Conservation (phyloP, 2,797 vertebrate species). For the Rhabdophis nuchalis region DNA sequence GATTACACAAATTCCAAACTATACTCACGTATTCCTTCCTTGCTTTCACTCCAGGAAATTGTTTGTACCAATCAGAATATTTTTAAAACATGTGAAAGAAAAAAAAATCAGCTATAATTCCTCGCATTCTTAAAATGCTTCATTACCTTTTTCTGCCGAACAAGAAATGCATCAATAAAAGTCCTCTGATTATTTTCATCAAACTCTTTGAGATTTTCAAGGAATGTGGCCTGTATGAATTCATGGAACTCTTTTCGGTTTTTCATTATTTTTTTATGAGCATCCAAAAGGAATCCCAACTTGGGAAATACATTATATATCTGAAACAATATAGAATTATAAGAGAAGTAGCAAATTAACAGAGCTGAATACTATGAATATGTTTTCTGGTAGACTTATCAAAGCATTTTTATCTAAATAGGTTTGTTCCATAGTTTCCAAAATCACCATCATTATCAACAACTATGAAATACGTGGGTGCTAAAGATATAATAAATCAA, state of each 20-base stretch:
- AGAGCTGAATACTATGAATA: background rate
- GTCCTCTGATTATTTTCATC: constrained; percentile 11
- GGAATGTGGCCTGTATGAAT: background rate
- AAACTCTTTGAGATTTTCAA: background rate
- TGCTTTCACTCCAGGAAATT: background rate
- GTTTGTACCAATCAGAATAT: background rate
- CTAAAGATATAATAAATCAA: background rate
- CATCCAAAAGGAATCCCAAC: background rate
- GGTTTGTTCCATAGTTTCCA: background rate
- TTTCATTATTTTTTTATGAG: background rate
- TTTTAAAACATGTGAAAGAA: background rate
- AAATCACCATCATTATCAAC: background rate
- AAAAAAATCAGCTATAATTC: background rate
- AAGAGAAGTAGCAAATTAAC: background rate
- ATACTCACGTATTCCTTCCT: background rate
- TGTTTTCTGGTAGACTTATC: background rate
- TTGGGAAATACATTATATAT: constrained; percentile 1
- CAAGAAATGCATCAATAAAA: constrained; percentile 10
- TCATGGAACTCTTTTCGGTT: background rate
- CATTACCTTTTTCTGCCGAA: constrained; percentile 1
- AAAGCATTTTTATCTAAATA: background rate
- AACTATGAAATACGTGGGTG: background rate
- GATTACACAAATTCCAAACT: background rate
- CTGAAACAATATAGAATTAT: background rate
- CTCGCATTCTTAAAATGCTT: background rate